Evolutionary conservation across 1,140 invertebrate species (phyloP).

Genomic region (Ditylenchus dipsaci): DNA sequence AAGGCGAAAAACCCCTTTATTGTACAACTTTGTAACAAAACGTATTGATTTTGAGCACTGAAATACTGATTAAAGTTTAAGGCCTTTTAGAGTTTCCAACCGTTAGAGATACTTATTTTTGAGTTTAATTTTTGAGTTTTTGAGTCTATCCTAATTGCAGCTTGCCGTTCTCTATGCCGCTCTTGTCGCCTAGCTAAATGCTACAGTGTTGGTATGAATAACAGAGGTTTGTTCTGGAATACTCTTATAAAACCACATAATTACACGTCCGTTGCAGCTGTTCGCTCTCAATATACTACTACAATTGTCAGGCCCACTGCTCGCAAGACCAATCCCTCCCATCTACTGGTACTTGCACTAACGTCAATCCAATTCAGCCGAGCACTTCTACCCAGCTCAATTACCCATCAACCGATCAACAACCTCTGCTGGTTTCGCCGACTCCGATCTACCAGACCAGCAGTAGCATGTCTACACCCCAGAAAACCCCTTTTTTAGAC

Average conservation of each 20-base stretch:
- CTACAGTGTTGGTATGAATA: constrained; percentile 23
- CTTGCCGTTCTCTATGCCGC: constrained; percentile 24
- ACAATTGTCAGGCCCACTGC: neutral
- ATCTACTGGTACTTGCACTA: no score
- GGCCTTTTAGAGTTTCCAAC: no score
- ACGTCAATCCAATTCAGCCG: no score
- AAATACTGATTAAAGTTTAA: no score
- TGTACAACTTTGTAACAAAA: no score
- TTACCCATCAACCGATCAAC: neutral
- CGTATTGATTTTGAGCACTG: no score
- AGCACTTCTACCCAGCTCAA: neutral
- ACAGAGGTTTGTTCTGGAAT: constrained; percentile 13
- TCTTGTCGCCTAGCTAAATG: constrained; percentile 31
- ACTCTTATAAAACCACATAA: neutral
- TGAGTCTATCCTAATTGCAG: constrained; percentile 9
- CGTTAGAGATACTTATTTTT: no score
- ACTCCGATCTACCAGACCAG: no score
- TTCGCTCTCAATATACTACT: constrained; percentile 19
- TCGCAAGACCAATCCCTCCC: neutral
- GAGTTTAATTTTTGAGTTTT: neutral
- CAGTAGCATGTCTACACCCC: no score
- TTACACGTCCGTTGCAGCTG: constrained; percentile 17
- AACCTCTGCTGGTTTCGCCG: no score
- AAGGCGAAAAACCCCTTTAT: no score
- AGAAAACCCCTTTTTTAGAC: no score